phyloP scores from a whole-genome alignment of 1,140 invertebrate species.

The Drepana arcuata region DNA sequence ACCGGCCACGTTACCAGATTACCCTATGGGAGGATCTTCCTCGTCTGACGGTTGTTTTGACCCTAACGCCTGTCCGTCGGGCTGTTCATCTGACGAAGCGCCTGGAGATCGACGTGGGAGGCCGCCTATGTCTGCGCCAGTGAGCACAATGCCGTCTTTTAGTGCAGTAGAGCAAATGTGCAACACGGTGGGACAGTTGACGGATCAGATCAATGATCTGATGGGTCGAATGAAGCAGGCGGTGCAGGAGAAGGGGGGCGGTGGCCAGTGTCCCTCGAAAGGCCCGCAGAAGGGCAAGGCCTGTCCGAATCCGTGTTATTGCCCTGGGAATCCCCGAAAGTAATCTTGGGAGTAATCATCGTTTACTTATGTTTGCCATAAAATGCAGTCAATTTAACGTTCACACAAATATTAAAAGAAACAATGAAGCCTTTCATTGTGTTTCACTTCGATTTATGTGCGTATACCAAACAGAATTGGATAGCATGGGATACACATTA shows the following conservation, averaged over 20 bases:
- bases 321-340: constrained; percentile 38
- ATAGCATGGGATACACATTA: too few species aligned
- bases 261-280: neutral
- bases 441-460: too few species aligned
- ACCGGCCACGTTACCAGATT: neutral
- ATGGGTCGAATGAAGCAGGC: constrained; percentile 35
- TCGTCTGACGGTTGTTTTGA: constrained; percentile 2
- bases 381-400: too few species aligned
- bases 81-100: constrained; percentile 14
- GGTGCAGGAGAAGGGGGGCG: constrained; percentile 7
- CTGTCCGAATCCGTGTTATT: constrained; percentile 37
- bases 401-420: too few species aligned
- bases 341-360: too few species aligned
- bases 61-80: constrained; percentile 13
- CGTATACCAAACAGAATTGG: too few species aligned
- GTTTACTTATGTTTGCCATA: too few species aligned
- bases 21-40: neutral
- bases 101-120: too few species aligned
- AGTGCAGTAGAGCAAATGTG: constrained; percentile 38
- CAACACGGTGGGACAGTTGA: constrained; percentile 36
- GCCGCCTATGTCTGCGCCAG: too few species aligned
- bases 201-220: constrained; percentile 34
- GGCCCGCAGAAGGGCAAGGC: constrained; percentile 4
- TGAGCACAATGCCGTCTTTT: constrained; percentile 16
- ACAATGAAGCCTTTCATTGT: too few species aligned